These are phyloP conservation scores for Cardinalis cardinalis DNA, from an alignment of 2,113 vertebrate species.

Conservation along the genomic window DNA sequence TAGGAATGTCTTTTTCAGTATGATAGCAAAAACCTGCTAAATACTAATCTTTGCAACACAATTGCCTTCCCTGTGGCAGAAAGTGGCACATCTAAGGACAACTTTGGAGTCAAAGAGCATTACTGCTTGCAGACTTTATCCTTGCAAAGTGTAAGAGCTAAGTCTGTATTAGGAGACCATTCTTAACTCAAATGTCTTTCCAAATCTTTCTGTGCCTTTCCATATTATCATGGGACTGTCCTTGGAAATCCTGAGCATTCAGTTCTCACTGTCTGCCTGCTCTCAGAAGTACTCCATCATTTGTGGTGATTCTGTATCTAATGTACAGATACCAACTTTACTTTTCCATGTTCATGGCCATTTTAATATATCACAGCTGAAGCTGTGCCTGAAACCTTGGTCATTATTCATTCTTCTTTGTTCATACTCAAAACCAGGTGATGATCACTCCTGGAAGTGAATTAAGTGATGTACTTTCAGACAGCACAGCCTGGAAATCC, in stretches of 20 bases:
- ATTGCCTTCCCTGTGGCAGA: neutral
- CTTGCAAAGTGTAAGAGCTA: neutral
- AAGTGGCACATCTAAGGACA: neutral
- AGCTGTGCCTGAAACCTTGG: neutral
- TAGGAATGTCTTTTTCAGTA: neutral
- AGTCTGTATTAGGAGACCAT: neutral
- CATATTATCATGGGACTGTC: neutral
- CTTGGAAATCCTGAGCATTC: neutral
- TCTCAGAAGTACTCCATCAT: neutral
- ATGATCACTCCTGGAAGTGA: neutral
- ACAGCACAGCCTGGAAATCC: neutral
- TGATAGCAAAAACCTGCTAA: neutral
- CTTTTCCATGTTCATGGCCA: neutral
- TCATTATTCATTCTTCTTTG: neutral
- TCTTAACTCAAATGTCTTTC: neutral
- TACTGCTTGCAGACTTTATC: neutral
- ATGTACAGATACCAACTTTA: neutral
- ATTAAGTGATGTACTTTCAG: neutral
- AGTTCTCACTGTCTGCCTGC: neutral
- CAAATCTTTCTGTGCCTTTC: neutral
- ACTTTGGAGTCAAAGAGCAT: neutral
- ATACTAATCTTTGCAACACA: neutral
- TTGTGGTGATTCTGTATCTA: neutral
- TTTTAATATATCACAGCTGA: neutral
- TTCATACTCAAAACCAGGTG: neutral